These are phyloP conservation scores for Alosa alosa DNA, from an alignment of 2,113 vertebrate species.

Conservation along the genomic window DNA sequence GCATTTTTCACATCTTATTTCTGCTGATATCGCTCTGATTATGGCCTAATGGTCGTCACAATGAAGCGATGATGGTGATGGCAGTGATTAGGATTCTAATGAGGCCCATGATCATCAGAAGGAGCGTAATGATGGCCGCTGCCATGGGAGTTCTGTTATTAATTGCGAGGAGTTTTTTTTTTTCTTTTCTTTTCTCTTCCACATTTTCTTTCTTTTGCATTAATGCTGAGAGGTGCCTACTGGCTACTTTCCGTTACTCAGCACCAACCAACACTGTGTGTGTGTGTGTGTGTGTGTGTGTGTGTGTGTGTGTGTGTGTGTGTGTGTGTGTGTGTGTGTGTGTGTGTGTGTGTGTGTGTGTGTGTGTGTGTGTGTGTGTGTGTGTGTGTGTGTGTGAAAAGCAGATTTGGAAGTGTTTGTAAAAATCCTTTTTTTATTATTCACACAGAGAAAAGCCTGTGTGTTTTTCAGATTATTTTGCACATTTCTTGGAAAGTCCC, in stretches of 20 bases:
- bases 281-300: neutral
- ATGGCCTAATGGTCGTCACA: conserved; percentile 29
- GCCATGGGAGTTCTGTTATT: conserved; percentile 34
- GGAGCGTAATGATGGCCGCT: conserved; percentile 36
- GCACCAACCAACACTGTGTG: neutral
- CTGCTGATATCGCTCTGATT: conserved; percentile 34
- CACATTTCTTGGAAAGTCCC: conserved; percentile 19
- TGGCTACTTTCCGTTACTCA: neutral
- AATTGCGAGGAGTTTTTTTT: conserved; percentile 34
- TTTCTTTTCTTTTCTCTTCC: neutral
- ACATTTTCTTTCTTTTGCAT: conserved; percentile 4
- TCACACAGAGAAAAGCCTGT: conserved; percentile 15
- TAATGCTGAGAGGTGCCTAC: conserved; percentile 27
- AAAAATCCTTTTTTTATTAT: neutral
- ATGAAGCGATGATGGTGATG: conserved; percentile 27
- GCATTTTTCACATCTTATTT: conserved; percentile 25
- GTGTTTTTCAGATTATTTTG: conserved; percentile 1
- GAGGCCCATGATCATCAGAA: conserved; percentile 37
- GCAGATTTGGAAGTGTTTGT: conserved; percentile 18
- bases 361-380: neutral
- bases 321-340: conserved; percentile 10
- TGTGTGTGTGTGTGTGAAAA: conserved; percentile 19
- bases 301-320: conserved; percentile 7
- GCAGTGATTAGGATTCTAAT: conserved; percentile 41
- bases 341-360: neutral